Evolutionary conservation across 1,140 invertebrate genomes (phyloP), one percentile per base, ranked within the genome.

Genomic region (Drosophila lacteicornis): DNA sequence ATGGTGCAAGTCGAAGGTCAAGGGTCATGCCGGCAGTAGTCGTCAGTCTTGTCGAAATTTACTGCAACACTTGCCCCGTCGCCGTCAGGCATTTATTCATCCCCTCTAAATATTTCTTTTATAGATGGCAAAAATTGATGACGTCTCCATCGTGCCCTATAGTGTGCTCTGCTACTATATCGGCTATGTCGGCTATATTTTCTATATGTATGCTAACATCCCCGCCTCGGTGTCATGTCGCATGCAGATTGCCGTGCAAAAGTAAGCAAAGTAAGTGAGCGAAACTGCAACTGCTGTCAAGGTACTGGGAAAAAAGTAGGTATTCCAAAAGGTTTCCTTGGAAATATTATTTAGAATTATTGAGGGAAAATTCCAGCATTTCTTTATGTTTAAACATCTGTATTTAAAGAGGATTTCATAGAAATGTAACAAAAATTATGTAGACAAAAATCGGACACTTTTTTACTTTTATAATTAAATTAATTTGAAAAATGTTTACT

Each of bases 1-100:
- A 90, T 84, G 85, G 83, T 86, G 74, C 47, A 49, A 53, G 81
- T 65, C 69, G 87, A 88, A 88, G 85, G 85, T 88, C 85, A 88
- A 88, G 85, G 85, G 85, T 88, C 85, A 90, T 49, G 75, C 75
- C 65, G 57, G 50, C 56, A 46, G 51, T 70, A 60, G 73, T 60
- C 30, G 51, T 36, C 51, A 22, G 80, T 88, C 77, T 74, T 67
- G 71, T 78, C 74, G 75, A 90, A 90, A 90, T 85, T 82, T 62
- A 85, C 85, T 90, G 85, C 86, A 90, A 90, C 82, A 79, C 82
- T 85, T 85, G 75, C 62, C 60, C 62, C 80, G 50, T 53, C 63
- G 70, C 75, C 65, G 63, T 66, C 60, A 53, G 58, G 53, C 69
- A 77, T 76, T 30, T 45, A 40, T 40, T 12, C 38, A 53, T 66